Evolutionary conservation across 1,140 invertebrate species (phyloP), one percentile per base, ranked within the genome.

Genomic region (Bombus vancouverensis): DNA sequence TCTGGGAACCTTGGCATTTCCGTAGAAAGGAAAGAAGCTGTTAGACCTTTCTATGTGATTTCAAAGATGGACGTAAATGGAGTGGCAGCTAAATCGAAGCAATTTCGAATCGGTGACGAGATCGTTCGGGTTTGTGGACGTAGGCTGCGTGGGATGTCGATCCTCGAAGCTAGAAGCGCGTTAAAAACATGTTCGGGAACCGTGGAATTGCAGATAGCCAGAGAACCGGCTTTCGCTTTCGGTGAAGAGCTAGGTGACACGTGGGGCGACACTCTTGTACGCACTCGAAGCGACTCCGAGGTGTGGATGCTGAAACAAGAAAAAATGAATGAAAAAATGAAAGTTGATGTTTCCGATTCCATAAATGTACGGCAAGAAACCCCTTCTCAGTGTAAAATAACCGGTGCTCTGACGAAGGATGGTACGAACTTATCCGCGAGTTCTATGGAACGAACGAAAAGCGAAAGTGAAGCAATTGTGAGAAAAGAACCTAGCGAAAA

Each of bases 51-150:
- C 57, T 95, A 93, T 68, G 91, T 95, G 5, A 92, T 95, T n/a
- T 92, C 93, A 0, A 91, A 86, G 57, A 79, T 95, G 59, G 93
- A 95, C 47, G 47, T 84, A 0, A 88, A 90, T 2, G 94, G 94
- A 0, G 93, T 91, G 15, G 94, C 94, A 0, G 89, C 87, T 0
- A 94, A 88, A 62, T 94, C 92, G 0, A 92, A 90, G 32, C 85
- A 93, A 4, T 94, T 96, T 70, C 94, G 95, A 59, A 92, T 96
- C 62, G 96, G 96, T 0, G 97, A 97, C 89, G 97, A 97, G 93
- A 95, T 97, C 44, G 94, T 97, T 25, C 96, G 97, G 88, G 96
- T 97, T 25, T 97, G 96, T 87, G 97, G 97, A 0, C 95, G 95
- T 65, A 95, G 96, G 65, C 89, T 97, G 65, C 95, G 96, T 34